Percentiles rank a stretch among this genome's conserved stretches.
phyloP scores from a whole-genome alignment of 2,797 vertebrate genomes.

The Nothura maculosa region DNA sequence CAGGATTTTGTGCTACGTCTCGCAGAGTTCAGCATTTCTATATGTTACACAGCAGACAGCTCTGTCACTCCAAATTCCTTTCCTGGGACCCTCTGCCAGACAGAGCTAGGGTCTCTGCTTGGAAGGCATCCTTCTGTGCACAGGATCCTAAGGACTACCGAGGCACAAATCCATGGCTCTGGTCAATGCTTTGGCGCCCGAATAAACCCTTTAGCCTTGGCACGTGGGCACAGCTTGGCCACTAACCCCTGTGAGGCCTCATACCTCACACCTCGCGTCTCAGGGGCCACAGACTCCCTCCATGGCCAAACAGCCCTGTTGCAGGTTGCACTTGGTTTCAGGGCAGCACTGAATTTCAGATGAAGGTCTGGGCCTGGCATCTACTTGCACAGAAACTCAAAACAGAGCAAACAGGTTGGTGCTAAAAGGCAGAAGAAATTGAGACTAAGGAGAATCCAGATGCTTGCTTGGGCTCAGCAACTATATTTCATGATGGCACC shows the following conservation, averaged over 20 bases:
- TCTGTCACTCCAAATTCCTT: too few relatives aligned
- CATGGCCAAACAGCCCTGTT: too few relatives aligned
- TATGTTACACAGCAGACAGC: too few relatives aligned
- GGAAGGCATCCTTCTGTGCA: too few relatives aligned
- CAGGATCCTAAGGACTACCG: too few relatives aligned
- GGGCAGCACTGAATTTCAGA: too few relatives aligned
- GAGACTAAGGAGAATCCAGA: not conserved
- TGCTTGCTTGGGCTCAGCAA: accelerated
- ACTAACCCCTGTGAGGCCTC: not conserved
- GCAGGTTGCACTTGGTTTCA: too few relatives aligned
- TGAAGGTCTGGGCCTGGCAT: not conserved
- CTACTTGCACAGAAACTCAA: accelerated
- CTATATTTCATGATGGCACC: accelerated
- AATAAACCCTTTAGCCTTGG: not conserved
- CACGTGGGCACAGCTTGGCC: not conserved
- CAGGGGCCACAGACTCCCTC: too few relatives aligned
- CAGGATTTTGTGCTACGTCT: not conserved
- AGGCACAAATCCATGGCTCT: not conserved
- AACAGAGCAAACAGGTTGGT: not conserved
- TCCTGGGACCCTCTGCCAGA: too few relatives aligned
- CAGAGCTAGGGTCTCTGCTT: too few relatives aligned
- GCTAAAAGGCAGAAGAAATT: not conserved
- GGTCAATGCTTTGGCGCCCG: not conserved
- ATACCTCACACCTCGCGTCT: not conserved
- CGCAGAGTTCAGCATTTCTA: not conserved